A percentile compares a stretch with the other conserved stretches of the same genome.
These are phyloP conservation scores for Drosophila ercepeae DNA, from an alignment of 1,140 invertebrate species.

Conservation along the genomic window DNA sequence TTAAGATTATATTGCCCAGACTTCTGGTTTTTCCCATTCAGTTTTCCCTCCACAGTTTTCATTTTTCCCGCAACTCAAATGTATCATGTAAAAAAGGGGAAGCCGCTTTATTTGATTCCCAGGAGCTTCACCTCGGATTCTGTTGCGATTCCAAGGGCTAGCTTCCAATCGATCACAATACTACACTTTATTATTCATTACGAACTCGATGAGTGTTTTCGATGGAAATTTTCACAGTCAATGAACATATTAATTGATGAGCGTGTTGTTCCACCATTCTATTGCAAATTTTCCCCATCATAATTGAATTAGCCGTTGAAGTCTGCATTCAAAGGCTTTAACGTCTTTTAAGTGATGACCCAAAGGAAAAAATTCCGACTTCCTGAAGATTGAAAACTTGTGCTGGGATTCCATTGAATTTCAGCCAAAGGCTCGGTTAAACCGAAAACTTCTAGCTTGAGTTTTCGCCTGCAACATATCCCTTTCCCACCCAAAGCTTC, in stretches of 20 bases:
- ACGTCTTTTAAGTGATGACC: not conserved
- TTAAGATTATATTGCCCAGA: constrained; percentile 60
- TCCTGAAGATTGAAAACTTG: not conserved
- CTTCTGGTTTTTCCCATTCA: constrained; percentile 4
- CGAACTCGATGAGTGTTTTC: constrained; percentile 17
- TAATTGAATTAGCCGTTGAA: not conserved
- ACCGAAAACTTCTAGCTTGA: constrained; percentile 35
- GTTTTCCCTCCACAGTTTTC: not conserved
- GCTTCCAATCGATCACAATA: not conserved
- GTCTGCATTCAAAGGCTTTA: not conserved
- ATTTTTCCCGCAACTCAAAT: not conserved
- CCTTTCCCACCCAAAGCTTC: constrained; percentile 10
- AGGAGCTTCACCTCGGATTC: constrained; percentile 7
- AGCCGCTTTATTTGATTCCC: not conserved
- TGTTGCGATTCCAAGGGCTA: constrained; percentile 2
- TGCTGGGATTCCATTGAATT: not conserved
- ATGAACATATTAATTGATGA: constrained; percentile 1
- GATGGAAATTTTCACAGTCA: constrained; percentile 3
- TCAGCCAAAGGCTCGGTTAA: constrained; percentile 44
- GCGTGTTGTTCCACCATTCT: not conserved
- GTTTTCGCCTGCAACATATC: constrained; percentile 31
- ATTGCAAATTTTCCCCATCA: not conserved
- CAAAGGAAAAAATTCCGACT: not conserved
- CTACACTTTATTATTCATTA: constrained; percentile 6
- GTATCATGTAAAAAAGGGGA: not conserved